Evolutionary conservation across 2,888 invertebrate species (phyloP), one percentile per base, ranked within the genome.

Genomic region (Cremastinae sp.): DNA sequence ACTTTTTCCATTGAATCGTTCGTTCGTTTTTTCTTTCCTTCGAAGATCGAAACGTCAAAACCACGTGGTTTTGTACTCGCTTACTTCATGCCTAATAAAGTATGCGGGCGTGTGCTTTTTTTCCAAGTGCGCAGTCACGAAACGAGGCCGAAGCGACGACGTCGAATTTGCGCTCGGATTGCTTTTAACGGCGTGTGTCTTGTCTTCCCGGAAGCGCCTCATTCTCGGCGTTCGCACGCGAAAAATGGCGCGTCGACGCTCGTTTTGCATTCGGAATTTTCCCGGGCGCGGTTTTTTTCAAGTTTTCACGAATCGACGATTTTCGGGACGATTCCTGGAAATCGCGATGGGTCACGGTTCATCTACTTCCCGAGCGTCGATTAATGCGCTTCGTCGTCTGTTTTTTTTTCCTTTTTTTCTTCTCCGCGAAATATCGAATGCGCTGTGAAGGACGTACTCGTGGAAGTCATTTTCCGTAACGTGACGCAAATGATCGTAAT

Each of bases 41-140:
- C 1, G 51, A 41, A 41, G 10, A 47, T n/a, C n/a, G n/a, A 58
- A 49, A 10, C 47, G 8, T 7, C 8, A 49, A 28, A 9, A 51
- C 38, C 41, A 8, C 16, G 20, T 22, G 47, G 22, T 28, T 34
- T 20, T 49, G 12, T 12, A 49, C 14, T n/a, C n/a, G n/a, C n/a
- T n/a, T n/a, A n/a, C n/a, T 20, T 58, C 69, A 69, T 69, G 59
- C 9, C 16, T 49, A 9, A 16, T 49, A 47, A 41, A 16, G n/a
- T 22, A 51, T 12, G n/a, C 28, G 14, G 10, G 4, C 10, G 14
- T 16, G 41, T 20, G 18, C 20, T 14, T 59, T 43, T 14, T 47
- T 34, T 16, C 1, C 16, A n/a, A n/a, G n/a, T 22, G 2, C 2
- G 14, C n/a, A 8, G 18, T n/a, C 20, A 41, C n/a, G 1, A 9